Conservation (phyloP, 2,888 invertebrate genomes). For the Eilema caniola region DNA sequence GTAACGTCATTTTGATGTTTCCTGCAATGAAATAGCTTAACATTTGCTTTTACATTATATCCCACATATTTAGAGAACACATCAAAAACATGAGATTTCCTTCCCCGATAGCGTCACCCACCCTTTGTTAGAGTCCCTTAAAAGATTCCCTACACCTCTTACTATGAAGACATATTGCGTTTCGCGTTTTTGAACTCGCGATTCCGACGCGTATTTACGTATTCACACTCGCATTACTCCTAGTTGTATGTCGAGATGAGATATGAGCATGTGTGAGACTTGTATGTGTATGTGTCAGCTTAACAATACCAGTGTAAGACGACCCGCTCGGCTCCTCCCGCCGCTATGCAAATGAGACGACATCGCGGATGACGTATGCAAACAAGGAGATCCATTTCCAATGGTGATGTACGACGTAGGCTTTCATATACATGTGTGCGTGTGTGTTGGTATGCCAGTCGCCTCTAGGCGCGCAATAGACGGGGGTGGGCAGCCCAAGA, state of each 20-base stretch:
- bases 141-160: constrained; percentile 81
- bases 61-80: constrained; percentile 64
- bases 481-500: constrained; percentile 83
- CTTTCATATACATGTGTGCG: constrained; percentile 75
- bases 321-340: constrained; percentile 64
- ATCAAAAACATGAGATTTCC: constrained; percentile 76
- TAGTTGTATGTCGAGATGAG: constrained; percentile 83
- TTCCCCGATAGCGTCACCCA: constrained; percentile 72
- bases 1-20: constrained; percentile 11
- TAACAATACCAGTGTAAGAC: constrained; percentile 74
- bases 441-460: constrained; percentile 85
- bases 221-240: constrained; percentile 86
- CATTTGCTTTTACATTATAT: constrained; percentile 35
- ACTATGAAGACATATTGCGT: constrained; percentile 86
- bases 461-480: constrained; percentile 86
- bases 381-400: constrained; percentile 72
- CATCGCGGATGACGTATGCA: constrained; percentile 76
- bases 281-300: constrained; percentile 74
- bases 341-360: constrained; percentile 69
- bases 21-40: constrained; percentile 19
- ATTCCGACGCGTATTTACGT: constrained; percentile 85
- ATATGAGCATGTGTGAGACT: constrained; percentile 74
- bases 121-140: constrained; percentile 77
- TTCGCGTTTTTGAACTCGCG: constrained; percentile 86
- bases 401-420: constrained; percentile 81